Base-by-base conservation (phyloP, 2,113 vertebrate species). In the Toxotes chatareus region DNA sequence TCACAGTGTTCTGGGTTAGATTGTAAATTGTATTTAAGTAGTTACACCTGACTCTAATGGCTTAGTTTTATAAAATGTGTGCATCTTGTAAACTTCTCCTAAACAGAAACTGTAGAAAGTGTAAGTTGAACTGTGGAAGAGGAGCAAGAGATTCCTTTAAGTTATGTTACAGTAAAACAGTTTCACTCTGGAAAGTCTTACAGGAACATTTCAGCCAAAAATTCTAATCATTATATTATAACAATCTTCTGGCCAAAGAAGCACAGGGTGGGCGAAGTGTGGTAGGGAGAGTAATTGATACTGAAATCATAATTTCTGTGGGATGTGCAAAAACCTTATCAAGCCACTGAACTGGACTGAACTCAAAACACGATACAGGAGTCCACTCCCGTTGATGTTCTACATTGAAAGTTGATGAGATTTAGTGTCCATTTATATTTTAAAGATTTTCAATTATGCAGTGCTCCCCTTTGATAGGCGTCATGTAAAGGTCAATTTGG, bases 401-500 rank as follows among this genome's bases (percentile, higher is more conserved):
- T 75, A 64, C 80, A 85, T 10, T 76, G 73, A 81, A 79, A 64
- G 65, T 61, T 80, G 81, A 92, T 81, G 68, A 86, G 66, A 89
- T 78, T 86, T 73, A 38, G 76, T 90, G 84, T 88, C 73, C 85
- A 84, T 91, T 91, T 89, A 84, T 87, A 87, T 90, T 90, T 90
- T 78, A 94, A 91, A 85, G 89, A 91, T 90, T 91, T 93, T 91
- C 89, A 86, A 92, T 92, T 91, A 91, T 88, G 63, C 73, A 36
- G n/a, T 65, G 63, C 82, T 78, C 23, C 65, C 61, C 51, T 87
- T 89, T 89, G 82, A 90, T 90, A 86, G 78, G 75, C 61, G 4
- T 56, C 74, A 79, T 88, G 89, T 91, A 91, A 91, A 90, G 90
- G 88, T 92, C 86, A 88, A 89, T 91, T 89, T 90, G 82, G 85